Base-by-base conservation (phyloP, 2,797 vertebrate genomes). In the Hippocampus kuda region DNA sequence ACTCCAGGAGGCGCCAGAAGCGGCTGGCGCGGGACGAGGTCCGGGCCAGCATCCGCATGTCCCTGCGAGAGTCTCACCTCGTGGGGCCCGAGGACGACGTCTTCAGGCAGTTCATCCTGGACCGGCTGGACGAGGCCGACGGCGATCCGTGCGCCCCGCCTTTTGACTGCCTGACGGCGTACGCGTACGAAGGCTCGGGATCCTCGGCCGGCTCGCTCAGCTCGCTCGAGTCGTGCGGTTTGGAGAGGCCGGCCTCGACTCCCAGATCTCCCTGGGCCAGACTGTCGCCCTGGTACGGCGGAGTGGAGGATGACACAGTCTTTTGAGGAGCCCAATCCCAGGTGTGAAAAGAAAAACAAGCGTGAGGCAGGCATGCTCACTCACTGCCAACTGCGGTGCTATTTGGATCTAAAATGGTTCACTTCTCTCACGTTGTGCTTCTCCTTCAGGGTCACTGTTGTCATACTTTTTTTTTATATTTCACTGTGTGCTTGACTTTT, bases 201-300 rank as follows among this genome's bases (percentile, higher is more conserved):
- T 97, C 96, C 0, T 65, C 79, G 5, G 83, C 94, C 0, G 94
- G 92, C 18, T 98, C 97, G 1, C 90, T 98, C 64, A 98, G 96
- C 81, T 98, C 96, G 0, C 30, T 98, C 60, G 93, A 83, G 1
- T 97, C 94, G 69, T 75, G 79, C 30, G 83, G 67, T 68, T 79
- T 85, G 0, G 91, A 93, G 51, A 77, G 69, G 34, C 77, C 74
- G 0, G 44, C 85, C 15, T 13, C n/a, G 65, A 88, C 86, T 27
- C 75, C 88, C 76, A 91, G 85, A 54, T 87, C 90, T 51, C 78
- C 65, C 20, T 82, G 92, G 70, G 81, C 91, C 24, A 86, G 85
- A 70, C 86, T 95, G 42, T 90, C 89, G 0, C 85, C 83, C 2
- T 91, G 92, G 88, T 87, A 88, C 4, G 68, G 86, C 4, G 86